Base-by-base conservation (phyloP, 64 coral and sea anemone genomes). In the Exaiptasia diaphana region DNA sequence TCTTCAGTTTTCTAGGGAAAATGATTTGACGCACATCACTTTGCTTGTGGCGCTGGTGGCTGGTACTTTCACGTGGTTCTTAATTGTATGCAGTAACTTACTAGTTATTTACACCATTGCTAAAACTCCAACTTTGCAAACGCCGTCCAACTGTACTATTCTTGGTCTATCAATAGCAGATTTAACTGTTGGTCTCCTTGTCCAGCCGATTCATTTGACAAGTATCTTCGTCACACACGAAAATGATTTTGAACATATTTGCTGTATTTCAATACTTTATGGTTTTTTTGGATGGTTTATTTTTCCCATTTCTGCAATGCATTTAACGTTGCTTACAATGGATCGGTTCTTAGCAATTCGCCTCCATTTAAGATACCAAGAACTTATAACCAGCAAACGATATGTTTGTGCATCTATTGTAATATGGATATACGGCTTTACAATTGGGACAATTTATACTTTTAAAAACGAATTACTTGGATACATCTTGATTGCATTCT, bases 351-450 rank as follows among this genome's bases (percentile, higher is more conserved):
- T 83, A 7, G 64, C 65, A 3, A 24, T 56, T 39, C 39, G 21
- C 5, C n/a, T 83, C 15, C 64, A 83, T 29, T 26, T 83, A 18
- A 46, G 80, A 54, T 83, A 83, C 40, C 44, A 71, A 24, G 34
- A 83, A 50, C 48, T 83, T 2, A 38, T 83, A 20, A 71, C 80
- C 25, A 8, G 43, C 2, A 55, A 26, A 29, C 64, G 64, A 22
- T 49, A 29, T 1, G 12, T 1, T 25, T 8, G 26, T 0, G 31
- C 31, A 4, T 40, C 71, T 11, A 24, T 83, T 2, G 13, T 2
- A 2, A 27, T 83, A 17, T 83, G 64, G 80, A 8, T 71, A n/a
- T n/a, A n/a, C n/a, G n/a, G n/a, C n/a, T n/a, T n/a, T n/a, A n/a
- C n/a, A n/a, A n/a, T n/a, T n/a, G n/a, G n/a, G n/a, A n/a, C n/a